Evolutionary conservation across 2,888 invertebrate genomes (phyloP), one percentile per base, ranked within the genome.

Genomic region (Caradrina kadenii): DNA sequence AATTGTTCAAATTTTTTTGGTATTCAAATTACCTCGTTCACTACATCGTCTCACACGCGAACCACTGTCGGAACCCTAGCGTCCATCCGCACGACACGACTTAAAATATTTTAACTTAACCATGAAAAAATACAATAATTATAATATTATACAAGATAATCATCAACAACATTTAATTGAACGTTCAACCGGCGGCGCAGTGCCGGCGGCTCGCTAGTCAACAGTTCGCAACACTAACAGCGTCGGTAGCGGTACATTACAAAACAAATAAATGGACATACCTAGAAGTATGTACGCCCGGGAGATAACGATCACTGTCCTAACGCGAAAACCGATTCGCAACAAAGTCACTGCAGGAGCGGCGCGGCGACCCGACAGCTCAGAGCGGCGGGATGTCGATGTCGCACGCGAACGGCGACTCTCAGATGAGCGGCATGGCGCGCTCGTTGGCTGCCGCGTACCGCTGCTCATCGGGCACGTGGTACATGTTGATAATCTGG

Each of bases 401-500:
- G 94, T 96, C 94, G 96, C 96, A 96, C 96, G 97, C 96, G 95
- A 97, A 96, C 90, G 96, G 96, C 92, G 96, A 96, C 84, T 97
- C 96, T 93, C 97, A 96, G 96, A 97, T 96, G 92, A 97, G 97
- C 90, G 96, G 96, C 93, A 96, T 95, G 73, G 96, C 96, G 81
- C 97, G 97, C 89, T 97, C 97, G 84, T 90, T 90, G 82, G 96
- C 96, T 64, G 96, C 96, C 83, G 96, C 96, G 95, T 93, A 97
- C 91, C 96, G 96, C 90, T 96, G 96, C 92, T 96, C 96, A 81
- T 97, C 97, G 53, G 97, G 97, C 91, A 97, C 95, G 91, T 97
- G 97, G 92, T 97, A 97, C 97, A 97, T 96, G 89, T 96, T 97
- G 96, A 96, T 97, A 93, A 96, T 96, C 94, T 97, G 96, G 94